Conservation (phyloP, 2,888 invertebrate genomes). For the Epinotia brunnichana region DNA sequence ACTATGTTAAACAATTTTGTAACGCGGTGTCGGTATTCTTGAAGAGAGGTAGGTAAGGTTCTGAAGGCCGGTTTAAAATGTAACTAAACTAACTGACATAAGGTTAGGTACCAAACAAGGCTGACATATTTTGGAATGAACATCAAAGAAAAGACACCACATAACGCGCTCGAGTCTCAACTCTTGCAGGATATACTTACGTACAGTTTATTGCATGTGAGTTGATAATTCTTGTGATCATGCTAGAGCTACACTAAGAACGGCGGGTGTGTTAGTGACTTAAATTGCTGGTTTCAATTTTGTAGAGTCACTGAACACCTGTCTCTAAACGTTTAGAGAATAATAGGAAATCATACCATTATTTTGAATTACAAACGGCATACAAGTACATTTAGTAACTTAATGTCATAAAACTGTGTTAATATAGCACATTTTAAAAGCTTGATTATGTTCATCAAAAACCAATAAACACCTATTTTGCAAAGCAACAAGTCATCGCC, state of each 20-base stretch:
- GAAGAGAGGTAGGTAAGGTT: too few relatives aligned
- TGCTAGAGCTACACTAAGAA: background rate
- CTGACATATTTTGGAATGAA: background rate
- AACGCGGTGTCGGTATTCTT: too few relatives aligned
- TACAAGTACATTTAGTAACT: background rate
- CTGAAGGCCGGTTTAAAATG: too few relatives aligned
- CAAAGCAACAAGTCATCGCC: constrained; percentile 39
- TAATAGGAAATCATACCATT: constrained; percentile 21
- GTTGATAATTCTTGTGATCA: background rate
- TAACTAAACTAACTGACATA: too few relatives aligned
- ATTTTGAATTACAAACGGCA: background rate
- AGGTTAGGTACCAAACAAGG: background rate
- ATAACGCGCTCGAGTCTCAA: too few relatives aligned
- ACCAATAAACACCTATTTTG: constrained; percentile 27
- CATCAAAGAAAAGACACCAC: background rate
- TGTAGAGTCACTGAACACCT: constrained; percentile 31
- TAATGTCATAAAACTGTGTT: background rate
- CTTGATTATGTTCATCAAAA: constrained; percentile 29
- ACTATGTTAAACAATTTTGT: too few relatives aligned
- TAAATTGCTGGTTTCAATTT: constrained; percentile 24
- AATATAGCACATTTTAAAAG: constrained; percentile 3
- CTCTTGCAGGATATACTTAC: too few relatives aligned
- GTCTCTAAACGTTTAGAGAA: constrained; percentile 17
- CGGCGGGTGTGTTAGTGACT: constrained; percentile 23
- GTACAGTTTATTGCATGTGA: background rate